Conservation (phyloP, 2,797 vertebrate genomes). For the Acipenser transmontanus region DNA sequence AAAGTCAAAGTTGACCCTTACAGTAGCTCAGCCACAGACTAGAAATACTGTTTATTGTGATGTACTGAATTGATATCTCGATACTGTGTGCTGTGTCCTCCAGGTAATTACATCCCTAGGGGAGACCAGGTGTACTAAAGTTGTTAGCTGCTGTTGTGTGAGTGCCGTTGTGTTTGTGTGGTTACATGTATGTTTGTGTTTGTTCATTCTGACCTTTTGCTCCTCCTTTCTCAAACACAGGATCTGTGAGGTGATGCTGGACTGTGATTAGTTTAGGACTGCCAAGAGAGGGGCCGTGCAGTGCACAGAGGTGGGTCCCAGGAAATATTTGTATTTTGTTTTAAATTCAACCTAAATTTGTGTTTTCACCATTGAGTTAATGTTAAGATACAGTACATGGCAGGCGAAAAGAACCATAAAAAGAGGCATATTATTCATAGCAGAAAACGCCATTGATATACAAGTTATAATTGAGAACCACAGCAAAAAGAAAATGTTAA, state of each 20-base stretch:
- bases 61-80: neutral
- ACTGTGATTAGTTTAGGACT: constrained; percentile 17
- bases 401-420: no score
- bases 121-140: no score
- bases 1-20: neutral
- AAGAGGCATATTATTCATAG: no score
- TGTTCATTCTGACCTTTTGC: neutral
- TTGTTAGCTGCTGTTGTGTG: neutral
- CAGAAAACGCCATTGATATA: no score
- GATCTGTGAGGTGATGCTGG: constrained; percentile 7
- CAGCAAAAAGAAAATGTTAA: no score
- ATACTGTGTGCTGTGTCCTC: no score
- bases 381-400: no score
- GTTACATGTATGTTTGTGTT: neutral
- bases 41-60: neutral
- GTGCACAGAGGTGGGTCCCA: constrained; percentile 7
- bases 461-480: no score
- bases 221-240: constrained; percentile 6
- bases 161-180: neutral
- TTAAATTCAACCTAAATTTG: no score
- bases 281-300: constrained; percentile 5
- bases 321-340: neutral
- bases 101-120: no score
- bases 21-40: neutral
- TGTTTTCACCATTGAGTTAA: no score